Percentiles rank a stretch among this genome's conserved stretches.
phyloP scores from a whole-genome alignment of 2,113 vertebrate species.

The Azemiops feae region DNA sequence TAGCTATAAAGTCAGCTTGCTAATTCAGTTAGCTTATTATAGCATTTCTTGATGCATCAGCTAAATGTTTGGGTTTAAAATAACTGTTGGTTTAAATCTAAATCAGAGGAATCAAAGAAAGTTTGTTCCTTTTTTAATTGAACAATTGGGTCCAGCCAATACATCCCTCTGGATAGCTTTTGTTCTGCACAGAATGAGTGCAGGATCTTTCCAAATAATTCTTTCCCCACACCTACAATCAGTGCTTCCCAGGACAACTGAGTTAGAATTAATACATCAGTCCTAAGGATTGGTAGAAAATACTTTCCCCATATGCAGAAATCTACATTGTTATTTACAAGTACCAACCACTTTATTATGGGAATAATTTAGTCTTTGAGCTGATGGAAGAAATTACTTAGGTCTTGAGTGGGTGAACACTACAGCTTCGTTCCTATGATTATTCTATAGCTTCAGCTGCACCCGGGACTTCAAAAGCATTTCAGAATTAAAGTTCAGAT shows the following conservation, averaged over 20 bases:
- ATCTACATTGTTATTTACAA: slow-evolving; percentile 9
- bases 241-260: background rate
- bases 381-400: slow-evolving; percentile 25
- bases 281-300: background rate
- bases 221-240: background rate
- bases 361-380: background rate
- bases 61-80: background rate
- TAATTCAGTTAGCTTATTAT: background rate
- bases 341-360: background rate
- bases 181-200: background rate
- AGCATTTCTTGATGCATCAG: background rate
- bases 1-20: background rate
- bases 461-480: background rate
- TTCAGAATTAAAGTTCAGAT: background rate
- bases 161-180: background rate
- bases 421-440: background rate
- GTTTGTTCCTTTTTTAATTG: background rate
- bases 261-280: background rate
- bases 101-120: background rate
- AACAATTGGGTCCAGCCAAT: background rate
- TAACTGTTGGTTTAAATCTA: background rate
- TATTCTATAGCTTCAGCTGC: background rate
- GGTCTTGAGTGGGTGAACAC: background rate
- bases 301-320: background rate
- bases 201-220: background rate